These are phyloP conservation scores for Pangasius mekongensis DNA, from an alignment of 2,797 vertebrate genomes.

Conservation along the genomic window DNA sequence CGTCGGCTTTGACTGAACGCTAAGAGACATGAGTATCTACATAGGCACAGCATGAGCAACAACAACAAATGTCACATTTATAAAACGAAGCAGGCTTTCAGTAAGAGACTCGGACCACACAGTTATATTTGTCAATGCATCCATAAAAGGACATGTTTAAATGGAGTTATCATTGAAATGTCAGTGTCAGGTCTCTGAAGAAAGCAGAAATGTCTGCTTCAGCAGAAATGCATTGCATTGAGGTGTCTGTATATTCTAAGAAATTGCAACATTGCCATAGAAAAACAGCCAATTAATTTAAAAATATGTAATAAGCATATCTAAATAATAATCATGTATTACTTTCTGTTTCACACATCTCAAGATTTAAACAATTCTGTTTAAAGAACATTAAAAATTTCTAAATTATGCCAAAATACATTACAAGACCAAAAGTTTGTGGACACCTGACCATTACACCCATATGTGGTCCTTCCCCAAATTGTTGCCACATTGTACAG, in stretches of 20 bases:
- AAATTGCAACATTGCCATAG: not conserved
- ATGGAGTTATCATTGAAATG: not conserved
- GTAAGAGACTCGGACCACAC: not conserved
- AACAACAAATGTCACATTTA: constrained; percentile 30
- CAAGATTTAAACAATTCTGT: not conserved
- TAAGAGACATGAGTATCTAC: constrained; percentile 31
- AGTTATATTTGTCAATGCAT: not conserved
- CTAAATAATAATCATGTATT: not conserved
- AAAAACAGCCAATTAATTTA: not conserved
- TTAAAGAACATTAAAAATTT: not conserved
- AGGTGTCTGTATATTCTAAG: not conserved
- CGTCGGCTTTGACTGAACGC: constrained; percentile 30
- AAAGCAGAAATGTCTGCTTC: not conserved
- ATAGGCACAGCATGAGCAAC: constrained; percentile 27
- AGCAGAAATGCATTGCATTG: not conserved
- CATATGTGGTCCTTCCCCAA: not conserved
- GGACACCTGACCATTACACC: not conserved
- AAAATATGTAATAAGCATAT: too few relatives aligned
- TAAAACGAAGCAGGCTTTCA: constrained; percentile 1
- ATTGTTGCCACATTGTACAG: not conserved
- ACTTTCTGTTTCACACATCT: not conserved
- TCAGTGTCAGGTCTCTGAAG: not conserved
- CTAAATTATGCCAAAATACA: not conserved
- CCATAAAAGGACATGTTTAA: not conserved
- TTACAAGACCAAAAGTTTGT: not conserved